Conservation (phyloP, 2,797 vertebrate genomes). For the Microtus obscurus region DNA sequence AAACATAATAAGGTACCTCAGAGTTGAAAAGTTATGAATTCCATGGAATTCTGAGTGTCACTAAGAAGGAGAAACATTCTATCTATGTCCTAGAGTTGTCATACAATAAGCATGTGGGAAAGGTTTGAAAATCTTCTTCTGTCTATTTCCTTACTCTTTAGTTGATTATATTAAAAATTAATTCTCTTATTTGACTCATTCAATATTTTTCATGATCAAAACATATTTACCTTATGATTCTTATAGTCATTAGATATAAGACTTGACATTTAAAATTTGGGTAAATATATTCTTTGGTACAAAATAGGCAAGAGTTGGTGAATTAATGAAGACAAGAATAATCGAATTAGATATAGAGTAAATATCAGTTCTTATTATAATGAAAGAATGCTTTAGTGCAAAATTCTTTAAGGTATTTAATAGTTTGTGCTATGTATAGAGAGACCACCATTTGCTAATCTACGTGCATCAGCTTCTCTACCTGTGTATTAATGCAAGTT, state of each 20-base stretch:
- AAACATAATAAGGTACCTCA: neutral
- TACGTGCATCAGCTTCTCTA: neutral
- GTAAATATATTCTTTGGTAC: neutral
- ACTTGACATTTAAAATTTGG: neutral
- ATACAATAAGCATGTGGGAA: neutral
- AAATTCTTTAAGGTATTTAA: neutral
- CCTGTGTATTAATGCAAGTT: neutral
- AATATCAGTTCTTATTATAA: neutral
- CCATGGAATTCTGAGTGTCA: neutral
- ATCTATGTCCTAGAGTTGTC: neutral
- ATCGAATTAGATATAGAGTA: neutral
- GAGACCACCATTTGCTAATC: neutral
- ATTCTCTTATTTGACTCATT: slow-evolving; percentile 19
- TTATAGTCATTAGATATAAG: neutral
- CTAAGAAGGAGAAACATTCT: neutral
- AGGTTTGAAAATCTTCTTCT: neutral
- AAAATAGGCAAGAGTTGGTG: neutral
- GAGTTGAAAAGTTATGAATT: neutral
- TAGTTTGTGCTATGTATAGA: neutral
- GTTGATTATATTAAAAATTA: neutral
- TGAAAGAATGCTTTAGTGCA: neutral
- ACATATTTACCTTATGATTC: neutral
- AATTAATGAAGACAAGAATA: slow-evolving; percentile 1
- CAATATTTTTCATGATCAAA: neutral
- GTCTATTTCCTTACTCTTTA: neutral